Conservation (phyloP, 2,888 invertebrate genomes). For the Drosophila pseudotakahashii region DNA sequence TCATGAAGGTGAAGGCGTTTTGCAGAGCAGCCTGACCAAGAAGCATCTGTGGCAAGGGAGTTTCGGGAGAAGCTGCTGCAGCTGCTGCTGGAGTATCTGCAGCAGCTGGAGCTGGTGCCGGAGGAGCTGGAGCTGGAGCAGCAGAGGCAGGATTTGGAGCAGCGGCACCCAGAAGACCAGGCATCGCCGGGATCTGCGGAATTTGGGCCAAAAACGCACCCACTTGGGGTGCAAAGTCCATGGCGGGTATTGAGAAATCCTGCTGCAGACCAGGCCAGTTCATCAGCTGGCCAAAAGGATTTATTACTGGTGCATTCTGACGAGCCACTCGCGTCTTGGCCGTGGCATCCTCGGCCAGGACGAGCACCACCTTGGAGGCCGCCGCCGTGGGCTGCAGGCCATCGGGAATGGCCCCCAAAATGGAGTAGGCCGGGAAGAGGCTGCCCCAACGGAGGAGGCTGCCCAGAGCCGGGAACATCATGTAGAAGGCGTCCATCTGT, state of each 20-base stretch:
- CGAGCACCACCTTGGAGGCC: constrained; percentile 77
- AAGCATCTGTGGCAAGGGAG: background rate
- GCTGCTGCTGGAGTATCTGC: background rate
- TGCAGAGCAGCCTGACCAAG: background rate
- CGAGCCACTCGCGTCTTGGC: constrained; percentile 54
- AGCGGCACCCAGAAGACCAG: constrained; percentile 50
- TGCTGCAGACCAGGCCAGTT: constrained; percentile 23
- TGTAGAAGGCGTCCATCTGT: constrained; percentile 45
- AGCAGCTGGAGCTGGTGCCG: constrained; percentile 6
- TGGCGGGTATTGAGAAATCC: background rate
- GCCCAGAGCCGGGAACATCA: constrained; percentile 69
- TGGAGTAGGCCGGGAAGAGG: constrained; percentile 55
- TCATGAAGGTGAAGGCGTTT: background rate
- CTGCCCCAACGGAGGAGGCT: constrained; percentile 66
- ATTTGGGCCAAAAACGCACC: background rate
- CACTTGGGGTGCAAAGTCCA: constrained; percentile 2
- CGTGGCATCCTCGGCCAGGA: constrained; percentile 75
- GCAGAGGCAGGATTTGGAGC: constrained; percentile 8
- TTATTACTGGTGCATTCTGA: constrained; percentile 39
- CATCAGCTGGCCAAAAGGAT: constrained; percentile 29
- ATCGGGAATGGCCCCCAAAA: constrained; percentile 60
- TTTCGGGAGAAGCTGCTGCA: background rate
- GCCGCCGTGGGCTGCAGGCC: constrained; percentile 30
- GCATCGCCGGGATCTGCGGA: background rate
- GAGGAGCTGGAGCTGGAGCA: background rate